These are phyloP conservation scores for Coleophora flavipennella DNA, from an alignment of 2,888 invertebrate species.

Conservation along the genomic window DNA sequence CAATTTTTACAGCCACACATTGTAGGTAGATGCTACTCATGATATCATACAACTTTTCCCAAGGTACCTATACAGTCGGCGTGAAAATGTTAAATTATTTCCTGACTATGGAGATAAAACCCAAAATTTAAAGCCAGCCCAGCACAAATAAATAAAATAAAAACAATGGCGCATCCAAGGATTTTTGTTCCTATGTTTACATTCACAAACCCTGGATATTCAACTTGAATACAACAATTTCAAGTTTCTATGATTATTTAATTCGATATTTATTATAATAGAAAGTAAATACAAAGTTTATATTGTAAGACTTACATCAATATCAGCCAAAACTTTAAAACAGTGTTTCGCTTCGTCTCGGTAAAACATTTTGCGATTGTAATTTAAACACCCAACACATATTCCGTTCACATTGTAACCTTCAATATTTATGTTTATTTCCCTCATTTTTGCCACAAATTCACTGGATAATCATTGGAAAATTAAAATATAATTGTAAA, in stretches of 20 bases:
- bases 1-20: too few relatives aligned
- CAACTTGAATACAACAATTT: conserved; percentile 22
- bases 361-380: conserved; percentile 55
- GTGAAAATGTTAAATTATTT: too few relatives aligned
- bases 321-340: conserved; percentile 46
- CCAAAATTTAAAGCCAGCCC: neutral
- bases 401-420: conserved; percentile 65
- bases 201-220: conserved; percentile 11
- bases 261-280: neutral
- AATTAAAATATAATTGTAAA: conserved; percentile 30
- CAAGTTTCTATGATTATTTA: neutral
- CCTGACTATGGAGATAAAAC: too few relatives aligned
- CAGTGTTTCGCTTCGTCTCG: conserved; percentile 39
- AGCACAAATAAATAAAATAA: conserved; percentile 14
- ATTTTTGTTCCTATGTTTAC: conserved; percentile 50
- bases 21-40: too few relatives aligned
- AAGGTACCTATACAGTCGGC: too few relatives aligned
- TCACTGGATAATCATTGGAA: neutral
- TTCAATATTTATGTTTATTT: conserved; percentile 64
- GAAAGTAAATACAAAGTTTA: neutral
- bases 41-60: too few relatives aligned
- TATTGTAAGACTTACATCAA: conserved; percentile 43
- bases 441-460: conserved; percentile 38
- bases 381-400: conserved; percentile 60
- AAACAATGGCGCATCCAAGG: conserved; percentile 44